phyloP scores from a whole-genome alignment of 2,888 invertebrate species.

The Digitonthophagus gazella region DNA sequence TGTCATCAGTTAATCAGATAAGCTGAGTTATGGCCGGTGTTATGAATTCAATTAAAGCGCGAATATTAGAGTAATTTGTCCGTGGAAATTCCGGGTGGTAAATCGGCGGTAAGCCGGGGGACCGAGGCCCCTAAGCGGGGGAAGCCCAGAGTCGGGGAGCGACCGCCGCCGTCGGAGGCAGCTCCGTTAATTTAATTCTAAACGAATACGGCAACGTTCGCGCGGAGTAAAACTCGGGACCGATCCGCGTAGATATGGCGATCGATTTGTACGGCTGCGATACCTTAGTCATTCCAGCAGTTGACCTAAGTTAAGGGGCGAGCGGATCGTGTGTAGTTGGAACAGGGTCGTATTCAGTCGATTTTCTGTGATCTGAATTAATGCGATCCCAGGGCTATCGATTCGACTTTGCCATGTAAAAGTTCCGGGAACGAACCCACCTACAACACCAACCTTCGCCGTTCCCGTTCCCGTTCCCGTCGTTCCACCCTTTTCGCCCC shows the following conservation, averaged over 20 bases:
- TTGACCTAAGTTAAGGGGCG: slow-evolving; percentile 15
- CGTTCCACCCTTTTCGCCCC: background rate
- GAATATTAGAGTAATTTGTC: slow-evolving; percentile 9
- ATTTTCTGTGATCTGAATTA: slow-evolving; percentile 18
- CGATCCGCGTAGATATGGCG: slow-evolving; percentile 15
- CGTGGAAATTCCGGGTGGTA: background rate
- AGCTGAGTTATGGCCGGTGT: slow-evolving; percentile 7
- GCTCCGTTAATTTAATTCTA: slow-evolving; percentile 11
- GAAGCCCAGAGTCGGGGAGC: background rate
- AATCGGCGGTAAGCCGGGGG: slow-evolving; percentile 7
- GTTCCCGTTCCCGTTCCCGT: background rate
- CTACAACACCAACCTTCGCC: background rate
- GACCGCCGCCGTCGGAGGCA: background rate
- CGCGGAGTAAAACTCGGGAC: background rate
- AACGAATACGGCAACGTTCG: slow-evolving; percentile 8
- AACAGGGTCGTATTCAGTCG: slow-evolving; percentile 15
- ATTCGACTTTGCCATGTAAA: slow-evolving; percentile 8
- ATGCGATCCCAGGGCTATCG: slow-evolving; percentile 9
- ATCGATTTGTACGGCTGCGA: slow-evolving; percentile 12
- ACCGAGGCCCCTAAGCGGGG: background rate
- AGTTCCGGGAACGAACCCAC: background rate
- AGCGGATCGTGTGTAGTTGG: slow-evolving; percentile 14
- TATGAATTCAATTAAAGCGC: slow-evolving; percentile 4
- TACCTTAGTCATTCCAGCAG: slow-evolving; percentile 18
- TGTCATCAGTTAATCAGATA: slow-evolving; percentile 13